A percentile compares a stretch with the other conserved stretches of the same genome.
phyloP scores from a whole-genome alignment of 2,113 vertebrate species.

The Ranitomeya variabilis region DNA sequence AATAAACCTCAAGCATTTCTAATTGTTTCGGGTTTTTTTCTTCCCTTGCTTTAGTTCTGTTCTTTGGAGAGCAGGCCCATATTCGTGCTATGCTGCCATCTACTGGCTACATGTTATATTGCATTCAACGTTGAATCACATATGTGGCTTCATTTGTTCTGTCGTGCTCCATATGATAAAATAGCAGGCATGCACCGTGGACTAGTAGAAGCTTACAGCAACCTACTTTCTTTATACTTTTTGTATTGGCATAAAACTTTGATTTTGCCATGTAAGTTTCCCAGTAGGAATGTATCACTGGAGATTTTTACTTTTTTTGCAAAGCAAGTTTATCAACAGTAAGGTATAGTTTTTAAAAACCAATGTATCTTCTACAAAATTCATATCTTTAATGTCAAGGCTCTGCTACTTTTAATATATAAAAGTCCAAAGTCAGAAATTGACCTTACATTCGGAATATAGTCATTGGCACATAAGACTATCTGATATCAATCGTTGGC shows the following conservation, averaged over 20 bases:
- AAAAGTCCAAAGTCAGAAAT: too few relatives aligned
- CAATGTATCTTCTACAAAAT: not conserved
- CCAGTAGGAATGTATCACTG: not conserved
- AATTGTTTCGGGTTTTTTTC: not conserved
- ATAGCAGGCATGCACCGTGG: not conserved
- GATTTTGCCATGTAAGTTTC: not conserved
- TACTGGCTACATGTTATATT: slow-evolving; percentile 28
- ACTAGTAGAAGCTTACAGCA: not conserved
- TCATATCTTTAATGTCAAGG: too few relatives aligned
- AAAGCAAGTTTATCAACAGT: not conserved
- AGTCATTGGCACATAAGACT: not conserved
- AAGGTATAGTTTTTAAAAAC: not conserved
- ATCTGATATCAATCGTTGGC: not conserved
- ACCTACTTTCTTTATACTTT: not conserved
- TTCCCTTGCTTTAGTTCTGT: not conserved
- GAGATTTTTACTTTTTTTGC: not conserved
- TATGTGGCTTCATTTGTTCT: not conserved
- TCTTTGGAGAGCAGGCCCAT: not conserved
- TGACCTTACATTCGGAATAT: not conserved
- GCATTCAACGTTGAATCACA: not conserved
- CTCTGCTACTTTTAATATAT: too few relatives aligned
- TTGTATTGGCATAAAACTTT: not conserved
- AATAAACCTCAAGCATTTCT: not conserved
- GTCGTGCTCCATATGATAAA: not conserved
- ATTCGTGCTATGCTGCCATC: slow-evolving; percentile 28